Evolutionary conservation across 92 coral and sea anemone species (phyloP), one percentile per base, ranked within the genome.

Genomic region (Plumapathes pennacea): DNA sequence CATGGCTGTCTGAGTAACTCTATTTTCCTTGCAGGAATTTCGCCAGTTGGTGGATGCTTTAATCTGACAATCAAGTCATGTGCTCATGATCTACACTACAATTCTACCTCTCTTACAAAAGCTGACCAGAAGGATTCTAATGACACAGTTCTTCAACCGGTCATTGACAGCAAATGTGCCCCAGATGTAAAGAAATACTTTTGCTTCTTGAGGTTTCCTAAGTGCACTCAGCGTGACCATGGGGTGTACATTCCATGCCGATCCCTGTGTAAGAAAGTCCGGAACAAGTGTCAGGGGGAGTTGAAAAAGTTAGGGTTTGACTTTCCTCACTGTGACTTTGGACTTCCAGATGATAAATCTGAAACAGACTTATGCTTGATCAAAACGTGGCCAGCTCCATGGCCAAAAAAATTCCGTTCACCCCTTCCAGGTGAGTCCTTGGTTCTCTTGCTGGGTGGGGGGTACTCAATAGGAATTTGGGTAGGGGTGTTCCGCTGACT

Each of bases 131-230:
- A 21, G 23, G 17, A 30, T 14, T 44, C 62, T 9, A 38, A 38
- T 12, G 43, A 17, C 14, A 59, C 73, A 15, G 2, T 75, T 10
- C 64, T 75, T 20, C 40, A 56, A 25, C 1, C 21, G 21, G 26
- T 82, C 18, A 69, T 75, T 29, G 43, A 24, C 34, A 67, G 67
- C 38, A 67, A 74, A 0, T 82, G 89, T 17, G 74, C 83, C 3
- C 13, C 41, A 2, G 49, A 75, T 4, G 20, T 61, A 22, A 78
- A 82, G 37, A 82, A 61, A 62, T 82, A 50, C 36, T 62, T 78
- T 11, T 82, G 89, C 69, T 82, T 58, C 29, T 50, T 83, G 0
- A 71, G 69, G 46, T 75, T 75, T 47, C 83, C 89, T 32, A 82
- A 78, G 4, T 75, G 89, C 19, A 33, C 42, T 1, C 40, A 43